Evolutionary conservation across 2,797 vertebrate genomes (phyloP).

Genomic region (Heteromormyrus szaboi): DNA sequence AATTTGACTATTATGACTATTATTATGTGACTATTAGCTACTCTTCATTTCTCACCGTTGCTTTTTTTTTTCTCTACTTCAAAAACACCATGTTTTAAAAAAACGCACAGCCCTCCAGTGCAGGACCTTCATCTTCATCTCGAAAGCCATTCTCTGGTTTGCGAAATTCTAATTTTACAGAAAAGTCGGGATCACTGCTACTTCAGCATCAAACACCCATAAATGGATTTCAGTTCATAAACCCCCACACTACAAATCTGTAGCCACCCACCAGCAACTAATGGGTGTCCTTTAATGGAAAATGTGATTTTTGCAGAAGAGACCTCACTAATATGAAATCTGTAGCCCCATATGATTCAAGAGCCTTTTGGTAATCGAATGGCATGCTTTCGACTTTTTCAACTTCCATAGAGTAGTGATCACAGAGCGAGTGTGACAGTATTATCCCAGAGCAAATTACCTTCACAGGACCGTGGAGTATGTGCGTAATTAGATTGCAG

Average conservation of each 20-base stretch:
- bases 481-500: neutral
- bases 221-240: slow-evolving; percentile 3
- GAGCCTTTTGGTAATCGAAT: neutral
- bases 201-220: neutral
- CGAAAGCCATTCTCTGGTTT: neutral
- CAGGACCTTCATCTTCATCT: neutral
- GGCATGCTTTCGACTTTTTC: neutral
- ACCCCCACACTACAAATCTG: neutral
- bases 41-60: neutral
- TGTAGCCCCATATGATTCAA: neutral
- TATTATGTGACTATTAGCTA: neutral
- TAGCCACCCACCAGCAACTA: neutral
- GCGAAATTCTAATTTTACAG: neutral
- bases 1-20: neutral
- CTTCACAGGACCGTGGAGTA: neutral
- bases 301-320: neutral
- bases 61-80: neutral
- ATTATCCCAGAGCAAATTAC: neutral
- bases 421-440: neutral
- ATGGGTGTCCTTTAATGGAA: neutral
- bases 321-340: neutral
- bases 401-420: neutral
- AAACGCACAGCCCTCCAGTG: neutral
- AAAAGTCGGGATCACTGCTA: neutral
- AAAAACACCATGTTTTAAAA: neutral